Base-by-base conservation (phyloP, 2,113 vertebrate genomes). In the Catharus fuscescens region DNA sequence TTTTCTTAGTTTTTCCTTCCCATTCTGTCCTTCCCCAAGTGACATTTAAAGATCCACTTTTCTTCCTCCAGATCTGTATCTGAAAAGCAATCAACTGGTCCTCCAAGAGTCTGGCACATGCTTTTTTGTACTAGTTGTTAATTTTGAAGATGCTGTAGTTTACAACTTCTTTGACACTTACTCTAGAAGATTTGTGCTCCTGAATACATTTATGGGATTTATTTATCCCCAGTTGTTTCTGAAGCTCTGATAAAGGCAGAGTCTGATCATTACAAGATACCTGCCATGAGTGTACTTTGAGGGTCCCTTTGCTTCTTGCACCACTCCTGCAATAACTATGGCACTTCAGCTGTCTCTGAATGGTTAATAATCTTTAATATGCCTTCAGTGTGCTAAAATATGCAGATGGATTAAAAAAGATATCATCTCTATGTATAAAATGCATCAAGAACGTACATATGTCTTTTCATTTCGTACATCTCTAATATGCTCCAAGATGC, bases 171-270 rank as follows among this genome's bases (percentile, higher is more conserved):
- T 88, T 97, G 88, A 84, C 60, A 78, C 70, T 94, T 92, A 57
- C 53, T 61, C 88, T 64, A 71, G 76, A 83, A 74, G 71, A 90
- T 90, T 90, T 96, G 88, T 96, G 95, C 65, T 95, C 36, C 56
- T 96, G 94, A 95, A 96, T 97, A 93, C 36, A 84, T 95, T 92
- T 81, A 73, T 2, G 60, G 57, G 73, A 96, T 96, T 96, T 95
- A 71, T 88, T 92, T 95, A 93, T 73, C n/a, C 85, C 69, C 48
- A 71, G 72, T 77, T 88, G 67, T 76, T 95, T 96, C 74, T 82
- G 71, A 94, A 93, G 80, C 38, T 13, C 34, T 25, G 14, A 74
- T 52, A 94, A 95, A 90, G 32, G 71, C 69, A 88, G 80, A 83
- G 32, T 29, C 64, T 65, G 64, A 83, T 88, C 67, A 69, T 94